Base-by-base conservation (phyloP, 1,140 invertebrate genomes). In the Zaprionus africanus region DNA sequence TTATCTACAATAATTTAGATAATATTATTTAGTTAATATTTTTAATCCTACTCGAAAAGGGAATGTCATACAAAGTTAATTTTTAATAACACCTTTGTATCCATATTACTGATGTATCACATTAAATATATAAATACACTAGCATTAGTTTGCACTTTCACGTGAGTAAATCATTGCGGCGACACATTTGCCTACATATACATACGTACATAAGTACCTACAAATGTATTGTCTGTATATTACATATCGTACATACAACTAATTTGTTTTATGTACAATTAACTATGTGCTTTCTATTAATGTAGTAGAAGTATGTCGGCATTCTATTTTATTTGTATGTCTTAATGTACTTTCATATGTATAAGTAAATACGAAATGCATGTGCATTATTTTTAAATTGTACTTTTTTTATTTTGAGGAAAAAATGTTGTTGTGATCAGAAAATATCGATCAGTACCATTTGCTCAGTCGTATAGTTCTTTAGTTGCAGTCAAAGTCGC, bases 331-430 rank as follows among this genome's bases (percentile, higher is more conserved):
- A 43, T 61, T 31, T 58, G 43, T 43, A 69, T 31, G 31, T 69
- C 61, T 15, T 46, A 46, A 46, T 46, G 22, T 46, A 36, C 15
- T n/a, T 41, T 62, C 34, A 22, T 68, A 46, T 41, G 28, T 46
- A 46, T 68, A 62, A 68, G 64, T 62, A 75, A 73, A 71, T 73
- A 34, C 56, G 60, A 78, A 79, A 56, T 85, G 82, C 81, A 84
- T 84, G 81, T 84, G 81, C 76, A 85, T 85, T 85, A 85, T 85
- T 85, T 85, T 85, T 85, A 85, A 85, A 85, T 81, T 85, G 70
- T 72, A 67, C 77, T 80, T 57, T 57, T 62, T 80, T 85, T 69
- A 83, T 78, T 85, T 74, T 74, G 68, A 75, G 65, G 74, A 69
- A 73, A 59, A 85, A 84, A 75, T 76, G 79, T 85, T 85, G 82